Evolutionary conservation across 2,888 invertebrate genomes (phyloP).

Genomic region (Polydesmus complanatus): DNA sequence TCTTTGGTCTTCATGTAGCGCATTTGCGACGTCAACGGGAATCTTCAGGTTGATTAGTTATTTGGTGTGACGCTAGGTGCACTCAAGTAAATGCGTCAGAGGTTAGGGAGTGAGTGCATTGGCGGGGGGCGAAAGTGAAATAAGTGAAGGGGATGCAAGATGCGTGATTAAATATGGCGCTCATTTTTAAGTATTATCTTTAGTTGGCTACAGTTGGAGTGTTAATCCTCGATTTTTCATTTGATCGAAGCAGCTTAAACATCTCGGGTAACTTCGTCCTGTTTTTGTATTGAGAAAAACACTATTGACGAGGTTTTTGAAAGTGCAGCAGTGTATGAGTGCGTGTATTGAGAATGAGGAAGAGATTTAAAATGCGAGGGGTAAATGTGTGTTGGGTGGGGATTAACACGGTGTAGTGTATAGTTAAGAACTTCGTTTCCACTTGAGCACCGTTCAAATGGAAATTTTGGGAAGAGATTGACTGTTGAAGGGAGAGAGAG

Average conservation of each 20-base stretch:
- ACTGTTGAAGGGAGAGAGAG: background rate
- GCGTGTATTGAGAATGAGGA: background rate
- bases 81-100: too few species aligned
- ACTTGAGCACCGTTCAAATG: background rate
- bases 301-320: background rate
- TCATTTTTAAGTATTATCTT: background rate
- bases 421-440: background rate
- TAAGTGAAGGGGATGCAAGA: background rate
- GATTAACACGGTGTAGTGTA: background rate
- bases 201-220: background rate
- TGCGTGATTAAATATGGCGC: background rate
- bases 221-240: background rate
- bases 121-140: too few species aligned
- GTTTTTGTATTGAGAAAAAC: background rate
- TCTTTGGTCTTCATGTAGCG: too few species aligned
- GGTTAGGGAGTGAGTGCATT: too few species aligned
- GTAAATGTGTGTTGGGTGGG: background rate
- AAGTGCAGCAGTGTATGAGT: background rate
- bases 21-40: too few species aligned
- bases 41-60: too few species aligned
- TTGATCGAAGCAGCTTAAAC: background rate
- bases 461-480: background rate
- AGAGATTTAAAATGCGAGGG: too few species aligned
- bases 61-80: too few species aligned
- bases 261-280: too few species aligned